phyloP scores from a whole-genome alignment of 1,140 invertebrate genomes.

The Maniola jurtina region DNA sequence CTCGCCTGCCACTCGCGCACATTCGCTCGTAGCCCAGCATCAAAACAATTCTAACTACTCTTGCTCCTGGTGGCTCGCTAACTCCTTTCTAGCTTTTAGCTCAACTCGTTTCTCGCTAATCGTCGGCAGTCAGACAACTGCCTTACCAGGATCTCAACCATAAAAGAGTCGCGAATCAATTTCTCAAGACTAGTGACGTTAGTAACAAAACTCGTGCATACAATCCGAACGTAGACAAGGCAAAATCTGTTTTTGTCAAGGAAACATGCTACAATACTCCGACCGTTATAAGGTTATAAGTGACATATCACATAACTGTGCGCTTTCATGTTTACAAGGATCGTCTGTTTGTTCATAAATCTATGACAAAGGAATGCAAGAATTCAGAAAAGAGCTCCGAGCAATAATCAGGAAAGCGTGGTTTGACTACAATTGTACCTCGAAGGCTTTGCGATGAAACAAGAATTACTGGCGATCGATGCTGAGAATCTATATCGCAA shows the following conservation, averaged over 20 bases:
- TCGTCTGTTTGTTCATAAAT: conserved; percentile 12
- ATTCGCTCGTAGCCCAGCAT: too few species aligned
- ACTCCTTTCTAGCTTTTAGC: too few species aligned
- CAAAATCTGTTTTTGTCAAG: conserved; percentile 30
- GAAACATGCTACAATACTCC: conserved; percentile 12
- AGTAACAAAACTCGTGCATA: conserved; percentile 35
- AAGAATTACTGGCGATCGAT: conserved; percentile 40
- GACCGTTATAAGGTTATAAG: conserved; percentile 13
- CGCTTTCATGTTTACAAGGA: conserved; percentile 4
- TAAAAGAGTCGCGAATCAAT: conserved; percentile 36
- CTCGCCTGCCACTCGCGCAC: too few species aligned
- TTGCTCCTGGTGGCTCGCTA: too few species aligned
- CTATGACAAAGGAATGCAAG: conserved; percentile 19
- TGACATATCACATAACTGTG: conserved; percentile 7
- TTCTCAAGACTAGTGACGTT: conserved; percentile 33
- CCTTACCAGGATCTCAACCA: conserved; percentile 16
- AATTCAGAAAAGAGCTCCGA: conserved; percentile 32
- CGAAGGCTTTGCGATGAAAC: conserved; percentile 41
- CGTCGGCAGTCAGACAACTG: too few species aligned
- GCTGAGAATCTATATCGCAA: conserved; percentile 43
- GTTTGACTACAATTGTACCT: conserved; percentile 54
- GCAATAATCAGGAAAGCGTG: conserved; percentile 47
- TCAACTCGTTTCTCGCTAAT: too few species aligned
- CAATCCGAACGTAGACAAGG: conserved; percentile 24
- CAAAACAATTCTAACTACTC: too few species aligned